Conservation (phyloP, 2,888 invertebrate species). For the Cactoblastis cactorum region DNA sequence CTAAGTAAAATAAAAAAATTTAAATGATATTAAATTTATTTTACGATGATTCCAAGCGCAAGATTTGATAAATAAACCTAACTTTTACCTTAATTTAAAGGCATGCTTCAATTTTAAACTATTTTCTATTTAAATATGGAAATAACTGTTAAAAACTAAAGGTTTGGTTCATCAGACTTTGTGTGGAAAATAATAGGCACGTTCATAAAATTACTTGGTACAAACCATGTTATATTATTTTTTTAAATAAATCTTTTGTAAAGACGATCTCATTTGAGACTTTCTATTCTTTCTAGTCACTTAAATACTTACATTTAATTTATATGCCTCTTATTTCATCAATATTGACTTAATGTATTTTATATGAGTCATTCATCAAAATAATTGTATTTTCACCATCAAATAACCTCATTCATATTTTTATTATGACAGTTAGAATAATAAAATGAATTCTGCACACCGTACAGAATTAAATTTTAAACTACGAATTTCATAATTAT, state of each 20-base stretch:
- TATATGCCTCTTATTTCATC: neutral
- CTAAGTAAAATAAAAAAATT: neutral
- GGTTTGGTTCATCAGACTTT: too few relatives aligned
- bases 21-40: too few relatives aligned
- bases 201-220: neutral
- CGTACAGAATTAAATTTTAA: conserved; percentile 3
- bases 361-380: neutral
- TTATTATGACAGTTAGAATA: neutral
- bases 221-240: neutral
- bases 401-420: neutral
- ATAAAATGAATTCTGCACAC: neutral
- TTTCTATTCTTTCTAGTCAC: conserved; percentile 3
- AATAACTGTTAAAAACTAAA: too few relatives aligned
- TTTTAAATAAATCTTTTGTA: too few relatives aligned
- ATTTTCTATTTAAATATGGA: too few relatives aligned
- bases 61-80: too few relatives aligned
- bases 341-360: neutral
- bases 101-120: too few relatives aligned
- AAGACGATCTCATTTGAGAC: neutral
- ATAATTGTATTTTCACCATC: neutral
- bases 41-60: too few relatives aligned
- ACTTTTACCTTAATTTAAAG: too few relatives aligned
- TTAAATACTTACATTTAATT: neutral
- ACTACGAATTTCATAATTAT: conserved; percentile 15
- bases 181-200: too few relatives aligned